Evolutionary conservation across 2,888 invertebrate genomes (phyloP).

Genomic region (Euproctis similis): DNA sequence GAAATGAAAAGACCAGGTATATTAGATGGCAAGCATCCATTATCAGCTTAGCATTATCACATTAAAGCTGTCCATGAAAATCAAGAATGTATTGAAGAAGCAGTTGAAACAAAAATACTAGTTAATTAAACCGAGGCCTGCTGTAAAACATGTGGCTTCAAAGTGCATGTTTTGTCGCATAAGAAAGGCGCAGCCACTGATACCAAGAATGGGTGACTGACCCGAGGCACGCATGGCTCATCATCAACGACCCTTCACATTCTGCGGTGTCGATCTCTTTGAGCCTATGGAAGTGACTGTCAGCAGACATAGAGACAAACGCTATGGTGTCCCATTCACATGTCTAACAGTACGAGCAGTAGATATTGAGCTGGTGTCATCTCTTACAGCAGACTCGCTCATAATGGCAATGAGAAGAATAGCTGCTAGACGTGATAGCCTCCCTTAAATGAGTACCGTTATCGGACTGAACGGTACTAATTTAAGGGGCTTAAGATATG

Average conservation of each 20-base stretch:
- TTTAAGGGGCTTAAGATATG: too few relatives aligned
- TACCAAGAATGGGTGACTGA: background rate
- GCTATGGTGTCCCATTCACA: background rate
- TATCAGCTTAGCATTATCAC: too few relatives aligned
- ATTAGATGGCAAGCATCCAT: too few relatives aligned
- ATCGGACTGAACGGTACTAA: slow-evolving; percentile 1
- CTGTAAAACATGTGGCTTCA: too few relatives aligned
- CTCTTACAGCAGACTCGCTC: background rate
- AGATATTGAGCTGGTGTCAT: background rate
- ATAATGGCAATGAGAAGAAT: background rate
- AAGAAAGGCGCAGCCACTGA: background rate
- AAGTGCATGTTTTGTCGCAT: background rate
- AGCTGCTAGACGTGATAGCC: background rate
- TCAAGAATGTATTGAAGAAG: too few relatives aligned
- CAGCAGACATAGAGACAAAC: background rate
- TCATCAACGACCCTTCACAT: background rate
- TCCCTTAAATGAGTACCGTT: background rate
- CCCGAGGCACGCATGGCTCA: background rate
- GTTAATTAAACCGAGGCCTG: too few relatives aligned
- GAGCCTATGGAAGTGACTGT: slow-evolving; percentile 6
- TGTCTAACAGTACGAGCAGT: background rate
- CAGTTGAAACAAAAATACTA: too few relatives aligned
- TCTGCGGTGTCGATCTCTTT: slow-evolving; percentile 1
- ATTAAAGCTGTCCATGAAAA: too few relatives aligned
- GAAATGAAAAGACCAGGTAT: too few relatives aligned